phyloP scores from a whole-genome alignment of 2,888 invertebrate genomes.

The Hydrotaea diabolus region DNA sequence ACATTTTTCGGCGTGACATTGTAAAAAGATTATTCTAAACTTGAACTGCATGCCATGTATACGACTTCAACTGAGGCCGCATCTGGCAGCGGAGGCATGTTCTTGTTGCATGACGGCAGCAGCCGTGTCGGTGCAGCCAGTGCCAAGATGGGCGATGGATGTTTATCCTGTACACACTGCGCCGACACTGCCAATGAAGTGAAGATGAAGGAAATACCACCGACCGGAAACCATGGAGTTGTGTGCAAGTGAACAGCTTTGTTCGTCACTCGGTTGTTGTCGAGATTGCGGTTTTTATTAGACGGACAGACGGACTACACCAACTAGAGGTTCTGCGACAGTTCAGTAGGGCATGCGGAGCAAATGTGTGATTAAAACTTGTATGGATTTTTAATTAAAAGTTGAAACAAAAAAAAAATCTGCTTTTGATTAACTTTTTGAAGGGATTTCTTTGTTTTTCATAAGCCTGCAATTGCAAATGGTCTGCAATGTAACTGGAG shows the following conservation, averaged over 20 bases:
- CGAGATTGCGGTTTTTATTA: constrained; percentile 41
- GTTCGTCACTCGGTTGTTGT: constrained; percentile 41
- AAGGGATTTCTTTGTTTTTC: neutral
- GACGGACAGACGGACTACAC: neutral
- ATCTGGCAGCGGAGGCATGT: neutral
- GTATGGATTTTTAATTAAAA: constrained; percentile 35
- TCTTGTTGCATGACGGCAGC: neutral
- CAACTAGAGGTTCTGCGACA: neutral
- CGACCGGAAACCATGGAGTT: constrained; percentile 31
- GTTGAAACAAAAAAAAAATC: neutral
- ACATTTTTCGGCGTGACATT: constrained; percentile 51
- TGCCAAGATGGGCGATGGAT: constrained; percentile 26
- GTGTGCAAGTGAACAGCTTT: neutral
- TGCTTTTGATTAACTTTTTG: constrained; percentile 8
- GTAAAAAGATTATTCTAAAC: constrained; percentile 53
- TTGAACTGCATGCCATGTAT: constrained; percentile 49
- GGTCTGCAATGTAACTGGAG: too few relatives aligned
- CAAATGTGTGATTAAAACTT: constrained; percentile 28
- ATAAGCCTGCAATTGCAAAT: too few relatives aligned
- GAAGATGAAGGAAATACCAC: constrained; percentile 24
- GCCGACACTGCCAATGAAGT: constrained; percentile 50
- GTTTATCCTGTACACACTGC: neutral
- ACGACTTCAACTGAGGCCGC: neutral
- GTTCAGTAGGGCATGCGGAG: neutral
- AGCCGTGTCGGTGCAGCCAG: neutral